Conservation (phyloP, 1,140 invertebrate genomes). For the Drosophila santomea region DNA sequence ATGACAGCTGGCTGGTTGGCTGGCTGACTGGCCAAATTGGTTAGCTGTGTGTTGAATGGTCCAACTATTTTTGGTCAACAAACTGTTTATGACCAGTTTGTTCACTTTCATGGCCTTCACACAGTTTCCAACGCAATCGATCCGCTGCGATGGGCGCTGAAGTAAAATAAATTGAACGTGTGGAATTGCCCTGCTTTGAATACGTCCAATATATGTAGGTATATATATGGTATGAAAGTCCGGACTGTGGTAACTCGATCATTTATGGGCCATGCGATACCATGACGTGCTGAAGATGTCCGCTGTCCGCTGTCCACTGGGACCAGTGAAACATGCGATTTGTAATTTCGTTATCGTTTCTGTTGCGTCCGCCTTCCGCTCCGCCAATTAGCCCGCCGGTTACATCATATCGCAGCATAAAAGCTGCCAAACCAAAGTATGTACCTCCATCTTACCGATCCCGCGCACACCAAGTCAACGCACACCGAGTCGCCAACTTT, state of each 20-base stretch:
- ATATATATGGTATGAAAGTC: conserved; percentile 8
- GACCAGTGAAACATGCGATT: conserved; percentile 59
- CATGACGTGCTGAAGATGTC: conserved; percentile 35
- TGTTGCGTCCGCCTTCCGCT: conserved; percentile 69
- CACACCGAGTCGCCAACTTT: conserved; percentile 14
- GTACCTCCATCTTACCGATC: conserved; percentile 22
- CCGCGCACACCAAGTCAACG: neutral
- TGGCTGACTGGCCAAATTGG: too few relatives aligned
- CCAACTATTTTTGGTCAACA: conserved; percentile 72
- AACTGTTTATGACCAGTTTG: conserved; percentile 77
- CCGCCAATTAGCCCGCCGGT: conserved; percentile 70
- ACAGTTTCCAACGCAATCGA: conserved; percentile 68
- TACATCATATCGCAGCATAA: conserved; percentile 75
- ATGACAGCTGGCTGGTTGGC: neutral
- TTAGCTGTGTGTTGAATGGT: conserved; percentile 3
- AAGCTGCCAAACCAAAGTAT: conserved; percentile 64
- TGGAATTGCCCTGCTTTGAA: conserved; percentile 71
- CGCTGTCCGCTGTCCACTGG: neutral
- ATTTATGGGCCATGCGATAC: conserved; percentile 42
- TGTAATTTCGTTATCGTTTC: conserved; percentile 58
- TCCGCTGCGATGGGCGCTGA: conserved; percentile 7
- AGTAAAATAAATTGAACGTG: conserved; percentile 50
- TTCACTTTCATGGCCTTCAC: conserved; percentile 83
- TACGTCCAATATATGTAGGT: conserved; percentile 46
- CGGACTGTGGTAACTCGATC: conserved; percentile 51